Evolutionary conservation across 1,140 invertebrate species (phyloP).

Genomic region (Frieseomelitta varia): DNA sequence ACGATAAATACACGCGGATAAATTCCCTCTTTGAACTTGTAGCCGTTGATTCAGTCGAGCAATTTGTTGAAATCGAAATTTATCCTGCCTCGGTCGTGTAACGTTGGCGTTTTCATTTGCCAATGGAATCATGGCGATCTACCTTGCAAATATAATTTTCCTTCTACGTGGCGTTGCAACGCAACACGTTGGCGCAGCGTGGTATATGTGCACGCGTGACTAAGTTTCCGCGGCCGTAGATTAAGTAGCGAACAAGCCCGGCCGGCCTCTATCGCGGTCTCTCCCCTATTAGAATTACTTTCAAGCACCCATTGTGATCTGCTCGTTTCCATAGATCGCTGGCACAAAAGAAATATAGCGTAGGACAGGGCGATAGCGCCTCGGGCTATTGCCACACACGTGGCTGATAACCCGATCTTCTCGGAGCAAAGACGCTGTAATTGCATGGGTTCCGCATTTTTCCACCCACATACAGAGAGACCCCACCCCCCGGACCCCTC

Average conservation of each 20-base stretch:
- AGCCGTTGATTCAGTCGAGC: background rate
- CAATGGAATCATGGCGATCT: background rate
- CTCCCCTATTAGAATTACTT: slow-evolving; percentile 48
- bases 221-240: slow-evolving; percentile 42
- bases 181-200: background rate
- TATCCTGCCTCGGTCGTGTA: background rate
- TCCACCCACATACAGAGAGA: slow-evolving; percentile 50
- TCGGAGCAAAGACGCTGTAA: slow-evolving; percentile 60
- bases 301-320: slow-evolving; percentile 52
- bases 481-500: background rate
- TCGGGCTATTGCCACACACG: slow-evolving; percentile 59
- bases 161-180: background rate
- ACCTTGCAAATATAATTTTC: background rate
- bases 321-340: slow-evolving; percentile 49
- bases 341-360: slow-evolving; percentile 47
- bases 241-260: slow-evolving; percentile 28
- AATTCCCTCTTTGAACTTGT: background rate
- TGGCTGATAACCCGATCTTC: slow-evolving; percentile 61
- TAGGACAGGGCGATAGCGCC: slow-evolving; percentile 41
- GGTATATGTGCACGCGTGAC: background rate
- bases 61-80: background rate
- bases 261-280: slow-evolving; percentile 13
- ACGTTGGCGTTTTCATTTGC: background rate
- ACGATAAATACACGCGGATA: background rate
- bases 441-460: slow-evolving; percentile 60